Percentiles rank a stretch among this genome's conserved stretches.
phyloP scores from a whole-genome alignment of 2,113 vertebrate species.

The Lampris megalopsis region DNA sequence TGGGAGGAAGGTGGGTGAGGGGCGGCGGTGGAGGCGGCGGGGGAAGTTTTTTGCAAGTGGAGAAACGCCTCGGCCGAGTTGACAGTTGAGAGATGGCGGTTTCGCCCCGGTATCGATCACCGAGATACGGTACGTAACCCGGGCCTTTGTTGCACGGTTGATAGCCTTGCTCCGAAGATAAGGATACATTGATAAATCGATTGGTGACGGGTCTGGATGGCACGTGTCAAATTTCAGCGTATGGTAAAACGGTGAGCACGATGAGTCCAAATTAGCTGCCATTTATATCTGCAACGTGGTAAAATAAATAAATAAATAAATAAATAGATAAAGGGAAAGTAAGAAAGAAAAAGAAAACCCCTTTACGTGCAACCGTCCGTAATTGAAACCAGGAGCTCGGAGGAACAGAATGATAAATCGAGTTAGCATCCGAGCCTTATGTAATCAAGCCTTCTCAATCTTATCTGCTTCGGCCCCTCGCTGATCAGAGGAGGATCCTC shows the following conservation, averaged over 20 bases:
- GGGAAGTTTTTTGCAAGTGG: constrained; percentile 16
- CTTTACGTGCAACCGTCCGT: constrained; percentile 20
- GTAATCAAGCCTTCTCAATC: constrained; percentile 59
- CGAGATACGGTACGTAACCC: no score
- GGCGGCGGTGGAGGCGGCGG: constrained; percentile 46
- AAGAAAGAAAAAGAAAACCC: constrained; percentile 22
- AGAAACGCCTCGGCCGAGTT: not conserved
- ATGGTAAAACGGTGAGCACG: not conserved
- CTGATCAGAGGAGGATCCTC: constrained; percentile 47
- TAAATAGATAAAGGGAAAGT: not conserved
- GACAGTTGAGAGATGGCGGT: constrained; percentile 9
- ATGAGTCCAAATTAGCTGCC: not conserved
- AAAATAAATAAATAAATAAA: constrained; percentile 6
- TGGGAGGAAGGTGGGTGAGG: constrained; percentile 64
- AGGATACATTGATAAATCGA: not conserved
- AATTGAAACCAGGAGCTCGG: constrained; percentile 48
- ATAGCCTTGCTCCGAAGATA: not conserved
- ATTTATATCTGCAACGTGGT: constrained; percentile 1
- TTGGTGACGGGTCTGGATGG: not conserved
- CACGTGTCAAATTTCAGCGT: constrained; percentile 7
- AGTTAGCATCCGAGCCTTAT: constrained; percentile 43
- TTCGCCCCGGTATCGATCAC: no score
- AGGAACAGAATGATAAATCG: constrained; percentile 51
- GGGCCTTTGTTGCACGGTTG: no score
- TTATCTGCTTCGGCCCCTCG: constrained; percentile 60